Evolutionary conservation across 1,140 invertebrate species (phyloP).

Genomic region (Sesamia nonagrioides): DNA sequence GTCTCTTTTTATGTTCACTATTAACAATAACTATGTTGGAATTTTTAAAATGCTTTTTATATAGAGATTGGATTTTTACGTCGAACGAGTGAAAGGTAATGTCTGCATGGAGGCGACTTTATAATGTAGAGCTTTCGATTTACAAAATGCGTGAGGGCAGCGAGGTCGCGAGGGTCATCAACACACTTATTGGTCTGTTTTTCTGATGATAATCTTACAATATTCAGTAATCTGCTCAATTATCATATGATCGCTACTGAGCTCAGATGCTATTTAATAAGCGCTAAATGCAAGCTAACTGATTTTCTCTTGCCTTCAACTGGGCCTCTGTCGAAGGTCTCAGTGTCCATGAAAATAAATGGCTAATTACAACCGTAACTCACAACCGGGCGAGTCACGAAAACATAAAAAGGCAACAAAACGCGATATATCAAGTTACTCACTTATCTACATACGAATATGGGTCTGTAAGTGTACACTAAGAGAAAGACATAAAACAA

Average conservation of each 20-base stretch:
- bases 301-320: conserved; percentile 3
- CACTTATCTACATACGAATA: conserved; percentile 53
- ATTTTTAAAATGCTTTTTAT: conserved; percentile 35
- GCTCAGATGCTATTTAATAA: background rate
- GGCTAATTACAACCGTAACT: conserved; percentile 48
- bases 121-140: conserved; percentile 23
- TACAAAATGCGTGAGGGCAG: conserved; percentile 20
- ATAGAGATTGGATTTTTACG: conserved; percentile 30
- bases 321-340: conserved; percentile 26
- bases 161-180: background rate
- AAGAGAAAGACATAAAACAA: conserved; percentile 85
- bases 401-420: conserved; percentile 70
- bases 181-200: background rate
- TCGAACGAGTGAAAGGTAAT: conserved; percentile 7
- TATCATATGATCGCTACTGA: background rate
- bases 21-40: conserved; percentile 25
- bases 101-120: background rate
- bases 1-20: conserved; percentile 40
- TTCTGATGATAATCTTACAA: conserved; percentile 14
- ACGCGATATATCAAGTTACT: conserved; percentile 53
- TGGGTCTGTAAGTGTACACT: conserved; percentile 65
- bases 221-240: conserved; percentile 1
- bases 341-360: conserved; percentile 41
- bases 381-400: conserved; percentile 50
- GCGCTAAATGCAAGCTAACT: background rate